Evolutionary conservation across 2,888 invertebrate genomes (phyloP), one percentile per base, ranked within the genome.

Genomic region (Diloba caeruleocephala): DNA sequence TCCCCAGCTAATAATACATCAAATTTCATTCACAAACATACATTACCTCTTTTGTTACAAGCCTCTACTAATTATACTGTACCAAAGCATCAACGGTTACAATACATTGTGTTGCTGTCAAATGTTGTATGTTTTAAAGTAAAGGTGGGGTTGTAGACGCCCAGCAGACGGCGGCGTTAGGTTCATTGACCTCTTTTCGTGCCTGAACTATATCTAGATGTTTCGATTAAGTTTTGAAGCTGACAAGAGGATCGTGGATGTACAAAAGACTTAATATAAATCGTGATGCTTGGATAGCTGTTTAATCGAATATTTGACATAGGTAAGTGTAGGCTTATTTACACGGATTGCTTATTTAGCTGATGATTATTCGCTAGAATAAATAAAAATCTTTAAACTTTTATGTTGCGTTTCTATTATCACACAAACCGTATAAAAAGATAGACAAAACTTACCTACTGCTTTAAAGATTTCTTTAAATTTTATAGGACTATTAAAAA

Each of bases 171-270:
- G 59, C 49, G 50, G 67, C 50, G 71, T 46, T 52, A 65, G 73
- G 89, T 86, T 85, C 71, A 84, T 79, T 67, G 85, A 81, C 84
- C 88, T 51, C 55, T 53, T 82, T 85, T 79, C 83, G 82, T 84
- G 85, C 70, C 69, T 76, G 78, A 74, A 79, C 65, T 74, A 69
- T 64, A 76, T 78, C 71, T 74, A 72, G 73, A 72, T 17, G 17
- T 21, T 5, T 75, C 57, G 70, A 69, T 69, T 68, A 67, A 61
- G 62, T 74, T 67, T 49, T 37, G 19, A 21, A 71, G 61, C 67
- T 65, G 75, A 70, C 78, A 76, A 72, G 58, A 44, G 49, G 59
- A 71, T 76, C 70, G 68, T 66, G 61, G 62, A 56, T 46, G 52
- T 61, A 53, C 39, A 39, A 52, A 46, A 56, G 43, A 60, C 50